Percentiles rank a stretch among this genome's conserved stretches.
Conservation (phyloP, 2,797 vertebrate genomes). For the Capromys pilorides region DNA sequence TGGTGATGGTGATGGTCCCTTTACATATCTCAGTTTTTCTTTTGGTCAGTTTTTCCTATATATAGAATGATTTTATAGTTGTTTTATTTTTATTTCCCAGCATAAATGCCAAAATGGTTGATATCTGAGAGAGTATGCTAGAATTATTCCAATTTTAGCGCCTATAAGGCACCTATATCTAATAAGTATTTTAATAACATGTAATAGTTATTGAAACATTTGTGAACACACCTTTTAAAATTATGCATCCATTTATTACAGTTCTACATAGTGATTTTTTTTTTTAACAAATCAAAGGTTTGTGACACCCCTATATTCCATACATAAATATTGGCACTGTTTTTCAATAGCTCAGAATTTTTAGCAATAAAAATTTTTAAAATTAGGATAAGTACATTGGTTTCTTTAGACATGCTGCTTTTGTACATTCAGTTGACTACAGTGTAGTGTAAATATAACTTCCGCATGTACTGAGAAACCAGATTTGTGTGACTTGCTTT, state of each 20-base stretch:
- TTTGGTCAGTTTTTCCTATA: not conserved
- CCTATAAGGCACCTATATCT: too few relatives aligned
- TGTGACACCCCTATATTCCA: not conserved
- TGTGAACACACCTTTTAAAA: not conserved
- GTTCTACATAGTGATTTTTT: not conserved
- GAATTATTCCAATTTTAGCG: not conserved
- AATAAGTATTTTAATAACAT: constrained; percentile 13
- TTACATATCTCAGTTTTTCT: not conserved
- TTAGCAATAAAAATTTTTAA: not conserved
- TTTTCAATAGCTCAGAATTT: not conserved
- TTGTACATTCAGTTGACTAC: not conserved
- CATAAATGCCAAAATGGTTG: not conserved
- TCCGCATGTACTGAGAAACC: not conserved
- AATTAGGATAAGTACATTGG: not conserved
- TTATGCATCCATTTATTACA: not conserved
- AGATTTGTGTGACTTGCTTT: not conserved
- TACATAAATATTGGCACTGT: not conserved
- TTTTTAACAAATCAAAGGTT: not conserved
- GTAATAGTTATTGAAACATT: not conserved
- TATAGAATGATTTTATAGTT: not conserved
- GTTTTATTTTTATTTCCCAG: constrained; percentile 37
- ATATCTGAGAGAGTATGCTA: not conserved
- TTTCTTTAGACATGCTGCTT: not conserved
- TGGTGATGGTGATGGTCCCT: not conserved
- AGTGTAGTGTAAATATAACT: not conserved